Percentiles rank a stretch among this genome's conserved stretches.
Conservation (phyloP, 2,113 vertebrate genomes). For the Pteruthius melanotis region DNA sequence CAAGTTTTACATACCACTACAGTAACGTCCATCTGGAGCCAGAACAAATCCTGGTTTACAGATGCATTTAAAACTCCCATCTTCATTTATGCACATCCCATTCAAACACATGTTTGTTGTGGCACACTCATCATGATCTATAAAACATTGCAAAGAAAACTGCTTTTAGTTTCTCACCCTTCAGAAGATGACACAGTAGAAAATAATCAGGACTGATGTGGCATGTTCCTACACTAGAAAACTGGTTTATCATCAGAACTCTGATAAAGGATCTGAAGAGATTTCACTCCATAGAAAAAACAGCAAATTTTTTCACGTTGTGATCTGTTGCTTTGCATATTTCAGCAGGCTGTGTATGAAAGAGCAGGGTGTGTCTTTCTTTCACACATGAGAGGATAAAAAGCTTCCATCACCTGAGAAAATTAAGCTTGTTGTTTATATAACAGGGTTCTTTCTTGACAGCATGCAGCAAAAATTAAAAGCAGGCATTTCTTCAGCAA, state of each 20-base stretch:
- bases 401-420: background rate
- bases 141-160: background rate
- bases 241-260: background rate
- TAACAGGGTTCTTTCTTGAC: background rate
- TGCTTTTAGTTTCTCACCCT: background rate
- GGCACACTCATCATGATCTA: conserved; percentile 78
- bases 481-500: background rate
- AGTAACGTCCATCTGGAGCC: conserved; percentile 73
- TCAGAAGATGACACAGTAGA: background rate
- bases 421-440: background rate
- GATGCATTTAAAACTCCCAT: conserved; percentile 81
- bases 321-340: background rate
- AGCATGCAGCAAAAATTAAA: background rate
- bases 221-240: background rate
- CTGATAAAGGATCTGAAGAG: background rate
- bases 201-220: background rate
- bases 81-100: conserved; percentile 83
- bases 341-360: background rate
- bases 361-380: background rate
- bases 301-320: rapidly evolving
- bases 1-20: conserved; percentile 66
- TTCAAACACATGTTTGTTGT: conserved; percentile 79
- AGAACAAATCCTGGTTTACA: conserved; percentile 80
- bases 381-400: background rate
- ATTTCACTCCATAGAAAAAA: background rate